phyloP scores from a whole-genome alignment of 2,888 invertebrate species.

The Brenthis hecate region DNA sequence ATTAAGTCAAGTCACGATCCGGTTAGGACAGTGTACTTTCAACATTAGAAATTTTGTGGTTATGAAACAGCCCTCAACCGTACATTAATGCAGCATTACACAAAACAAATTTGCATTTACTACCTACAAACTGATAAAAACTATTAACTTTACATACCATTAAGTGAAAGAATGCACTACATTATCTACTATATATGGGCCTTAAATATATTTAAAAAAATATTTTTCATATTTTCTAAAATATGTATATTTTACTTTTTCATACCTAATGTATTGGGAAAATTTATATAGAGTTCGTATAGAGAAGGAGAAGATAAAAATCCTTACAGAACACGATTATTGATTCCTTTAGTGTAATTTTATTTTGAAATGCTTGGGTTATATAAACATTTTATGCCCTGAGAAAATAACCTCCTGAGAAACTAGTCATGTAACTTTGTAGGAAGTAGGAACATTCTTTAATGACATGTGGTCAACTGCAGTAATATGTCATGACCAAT shows the following conservation, averaged over 20 bases:
- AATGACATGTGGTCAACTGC: too few species aligned
- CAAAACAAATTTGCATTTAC: constrained; percentile 25
- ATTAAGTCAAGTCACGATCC: constrained; percentile 8
- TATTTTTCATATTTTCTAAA: too few species aligned
- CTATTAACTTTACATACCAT: not conserved
- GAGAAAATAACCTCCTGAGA: not conserved
- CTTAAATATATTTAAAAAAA: too few species aligned
- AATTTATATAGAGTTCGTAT: not conserved
- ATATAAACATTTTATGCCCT: not conserved
- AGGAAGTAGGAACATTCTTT: not conserved
- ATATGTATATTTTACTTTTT: too few species aligned
- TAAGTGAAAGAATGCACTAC: not conserved
- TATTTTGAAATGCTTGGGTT: not conserved
- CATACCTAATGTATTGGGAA: too few species aligned
- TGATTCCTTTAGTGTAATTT: not conserved
- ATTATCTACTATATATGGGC: too few species aligned
- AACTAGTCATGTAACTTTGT: not conserved
- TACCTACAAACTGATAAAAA: constrained; percentile 9
- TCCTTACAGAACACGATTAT: not conserved
- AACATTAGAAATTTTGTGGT: constrained; percentile 18
- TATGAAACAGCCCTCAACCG: constrained; percentile 17
- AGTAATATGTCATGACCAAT: too few species aligned
- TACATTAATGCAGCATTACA: constrained; percentile 10
- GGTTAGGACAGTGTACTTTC: constrained; percentile 10
- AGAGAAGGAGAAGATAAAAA: not conserved